Evolutionary conservation across 2,888 invertebrate genomes (phyloP), one percentile per base, ranked within the genome.

Genomic region (Malthinus seriepunctatus): DNA sequence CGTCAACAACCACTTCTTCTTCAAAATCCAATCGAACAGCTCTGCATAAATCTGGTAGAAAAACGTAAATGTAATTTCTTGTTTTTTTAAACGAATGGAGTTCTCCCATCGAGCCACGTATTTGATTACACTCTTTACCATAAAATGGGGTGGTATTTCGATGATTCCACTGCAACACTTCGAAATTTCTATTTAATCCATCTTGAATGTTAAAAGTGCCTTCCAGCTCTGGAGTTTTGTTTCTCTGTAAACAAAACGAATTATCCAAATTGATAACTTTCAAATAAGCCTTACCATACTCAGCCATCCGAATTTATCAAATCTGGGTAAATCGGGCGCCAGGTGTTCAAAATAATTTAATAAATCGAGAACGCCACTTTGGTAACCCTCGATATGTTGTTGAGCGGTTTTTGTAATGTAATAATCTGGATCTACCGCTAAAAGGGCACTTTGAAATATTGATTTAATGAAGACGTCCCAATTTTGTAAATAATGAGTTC

Each of bases 271-370:
- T 77, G 0, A 90, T 89, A 88, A 72, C 94, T 95, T 69, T 85
- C 89, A 93, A 23, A 42, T n/a, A 6, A 12, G 57, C 51, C 71
- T 73, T 77, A 87, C 87, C 69, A 79, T 81, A 67, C 91, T 93
- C 78, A 95, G 94, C 87, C 93, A 90, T 8, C 91, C 95, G 73
- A 95, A 94, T 69, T 83, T 85, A 70, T 94, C 93, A 60, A 87
- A 86, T 0, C 85, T 85, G 0, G 83, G 81, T 7, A 81, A 61
- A 12, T 32, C 32, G 5, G 72, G 67, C 1, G 69, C 80, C 14
- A 84, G 81, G 0, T 83, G 73, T 0, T 86, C 85, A 51, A 88
- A 70, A 63, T 80, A 81, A 62, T 82, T 82, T 0, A 88, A 88
- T 60, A 89, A 75, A 34, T 85, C 83, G 57, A 95, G 82, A 50